These are phyloP conservation scores for Epirrhoe alternata DNA, from an alignment of 2,888 invertebrate species.

Conservation along the genomic window DNA sequence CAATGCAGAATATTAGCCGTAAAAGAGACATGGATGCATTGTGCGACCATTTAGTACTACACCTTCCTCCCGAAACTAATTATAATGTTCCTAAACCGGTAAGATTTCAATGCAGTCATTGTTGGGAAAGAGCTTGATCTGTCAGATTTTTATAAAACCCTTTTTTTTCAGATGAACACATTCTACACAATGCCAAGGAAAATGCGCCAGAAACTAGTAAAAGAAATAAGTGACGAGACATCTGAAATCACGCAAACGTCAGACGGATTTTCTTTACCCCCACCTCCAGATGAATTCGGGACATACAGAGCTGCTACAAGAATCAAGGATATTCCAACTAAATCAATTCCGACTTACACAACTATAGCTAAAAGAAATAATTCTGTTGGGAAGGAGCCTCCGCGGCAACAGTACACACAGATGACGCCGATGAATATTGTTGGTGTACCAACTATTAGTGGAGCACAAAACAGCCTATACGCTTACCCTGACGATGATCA, in stretches of 20 bases:
- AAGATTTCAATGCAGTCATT: constrained; percentile 33
- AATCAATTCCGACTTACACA: constrained; percentile 69
- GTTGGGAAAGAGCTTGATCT: background rate
- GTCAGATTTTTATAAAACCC: background rate
- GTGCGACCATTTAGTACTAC: constrained; percentile 75
- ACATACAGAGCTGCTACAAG: constrained; percentile 72
- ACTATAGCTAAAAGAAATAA: constrained; percentile 64
- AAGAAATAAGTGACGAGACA: constrained; percentile 73
- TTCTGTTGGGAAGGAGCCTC: constrained; percentile 59
- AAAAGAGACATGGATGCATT: constrained; percentile 72
- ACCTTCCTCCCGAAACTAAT: constrained; percentile 71
- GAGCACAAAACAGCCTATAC: constrained; percentile 65
- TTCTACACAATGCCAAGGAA: constrained; percentile 81
- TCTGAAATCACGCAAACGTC: constrained; percentile 78
- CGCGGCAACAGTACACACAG: constrained; percentile 62
- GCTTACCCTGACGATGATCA: constrained; percentile 73
- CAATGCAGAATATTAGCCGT: constrained; percentile 74
- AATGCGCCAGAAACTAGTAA: constrained; percentile 68
- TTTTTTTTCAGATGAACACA: constrained; percentile 72
- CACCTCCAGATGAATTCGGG: constrained; percentile 78
- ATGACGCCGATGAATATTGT: constrained; percentile 75
- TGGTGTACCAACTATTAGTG: constrained; percentile 71
- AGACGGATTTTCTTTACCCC: constrained; percentile 77
- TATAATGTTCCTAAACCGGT: constrained; percentile 74
- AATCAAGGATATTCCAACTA: constrained; percentile 71